These are phyloP conservation scores for Ormia ochracea DNA, from an alignment of 2,888 invertebrate species.

Conservation along the genomic window DNA sequence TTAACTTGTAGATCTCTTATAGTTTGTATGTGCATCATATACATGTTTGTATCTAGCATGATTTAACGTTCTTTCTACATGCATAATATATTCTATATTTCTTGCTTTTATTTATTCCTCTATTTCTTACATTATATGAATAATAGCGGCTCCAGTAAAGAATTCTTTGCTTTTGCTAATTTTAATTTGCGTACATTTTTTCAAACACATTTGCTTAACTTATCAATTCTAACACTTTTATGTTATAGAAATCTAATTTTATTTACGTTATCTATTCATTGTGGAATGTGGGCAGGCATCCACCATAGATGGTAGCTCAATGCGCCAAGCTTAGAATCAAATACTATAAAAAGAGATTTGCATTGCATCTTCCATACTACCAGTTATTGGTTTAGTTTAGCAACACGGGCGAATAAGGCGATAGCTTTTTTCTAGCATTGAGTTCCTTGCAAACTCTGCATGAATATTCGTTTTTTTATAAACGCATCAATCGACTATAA, in stretches of 20 bases:
- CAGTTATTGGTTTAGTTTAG: too few species aligned
- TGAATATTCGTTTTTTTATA: too few species aligned
- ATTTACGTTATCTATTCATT: not conserved
- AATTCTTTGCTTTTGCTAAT: slow-evolving; percentile 34
- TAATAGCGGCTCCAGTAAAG: not conserved
- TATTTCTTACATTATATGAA: not conserved
- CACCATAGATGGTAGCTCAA: too few species aligned
- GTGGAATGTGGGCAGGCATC: not conserved
- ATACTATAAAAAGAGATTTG: too few species aligned
- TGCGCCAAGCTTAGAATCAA: too few species aligned
- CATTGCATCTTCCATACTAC: too few species aligned
- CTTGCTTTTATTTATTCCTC: not conserved
- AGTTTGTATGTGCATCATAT: not conserved
- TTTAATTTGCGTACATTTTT: not conserved
- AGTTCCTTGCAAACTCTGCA: too few species aligned
- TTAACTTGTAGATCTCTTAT: slow-evolving; percentile 41
- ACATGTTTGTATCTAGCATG: slow-evolving; percentile 16
- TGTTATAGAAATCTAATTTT: not conserved
- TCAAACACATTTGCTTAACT: slow-evolving; percentile 13
- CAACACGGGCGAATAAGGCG: too few species aligned
- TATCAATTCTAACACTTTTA: slow-evolving; percentile 1
- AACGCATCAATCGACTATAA: too few species aligned
- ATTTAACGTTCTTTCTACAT: slow-evolving; percentile 2
- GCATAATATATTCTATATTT: not conserved
- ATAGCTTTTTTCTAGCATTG: too few species aligned